Evolutionary conservation across 2,888 invertebrate genomes (phyloP), one percentile per base, ranked within the genome.

Genomic region (Cosmorhoe ocellata): DNA sequence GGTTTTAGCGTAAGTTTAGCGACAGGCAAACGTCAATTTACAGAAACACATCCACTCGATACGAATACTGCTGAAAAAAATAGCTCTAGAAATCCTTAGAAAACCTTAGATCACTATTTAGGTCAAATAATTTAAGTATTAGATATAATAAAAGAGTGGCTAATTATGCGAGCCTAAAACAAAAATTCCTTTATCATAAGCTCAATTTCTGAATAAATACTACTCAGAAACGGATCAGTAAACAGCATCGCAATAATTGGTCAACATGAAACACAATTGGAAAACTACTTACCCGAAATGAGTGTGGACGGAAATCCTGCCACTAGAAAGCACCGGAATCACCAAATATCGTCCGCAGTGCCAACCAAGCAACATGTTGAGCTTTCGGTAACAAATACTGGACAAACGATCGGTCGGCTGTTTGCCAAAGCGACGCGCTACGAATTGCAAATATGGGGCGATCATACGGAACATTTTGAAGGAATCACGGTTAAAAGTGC

Each of bases 391-490:
- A 67, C 74, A 72, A 69, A 74, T 59, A 71, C 60, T 52, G 43
- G 59, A 69, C 68, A 71, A 71, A 67, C 61, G 64, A 61, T 67
- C 12, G 24, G 11, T 24, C 66, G 69, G 67, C 67, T 72, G 64
- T 71, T 73, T 73, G 70, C 65, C 67, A 74, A 64, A 58, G 61
- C 65, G 64, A 71, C 66, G 68, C 65, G 64, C 55, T 71, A 66
- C 66, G 74, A 74, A 76, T 76, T 73, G 66, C 68, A 76, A 76
- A 76, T 75, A 24, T 33, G 51, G 56, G 52, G 31, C 32, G 44
- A 42, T 45, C 45, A 38, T 34, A 27, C 34, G 28, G 40, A 54
- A 47, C 49, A 26, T 40, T 50, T 24, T 45, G 28, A 44, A 11
- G 24, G 26, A 11, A 36, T 38, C 26, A 27, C 14, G 28, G 9